Conservation (phyloP, 2,888 invertebrate species). For the Stenolophus ochropezus region DNA sequence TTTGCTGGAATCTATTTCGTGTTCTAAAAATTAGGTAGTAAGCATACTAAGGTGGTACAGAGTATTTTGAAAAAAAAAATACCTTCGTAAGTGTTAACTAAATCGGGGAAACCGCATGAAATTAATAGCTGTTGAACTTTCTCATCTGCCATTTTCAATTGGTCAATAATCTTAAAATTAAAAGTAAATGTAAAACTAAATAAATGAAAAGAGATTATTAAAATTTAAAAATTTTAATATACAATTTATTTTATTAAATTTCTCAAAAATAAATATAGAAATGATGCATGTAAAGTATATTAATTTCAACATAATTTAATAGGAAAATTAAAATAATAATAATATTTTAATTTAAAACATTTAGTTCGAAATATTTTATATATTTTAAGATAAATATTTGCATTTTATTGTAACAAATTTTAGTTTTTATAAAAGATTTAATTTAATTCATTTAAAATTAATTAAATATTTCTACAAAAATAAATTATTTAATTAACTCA, state of each 20-base stretch:
- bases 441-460: too few species aligned
- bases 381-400: too few species aligned
- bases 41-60: slow-evolving; percentile 5
- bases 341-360: neutral
- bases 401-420: too few species aligned
- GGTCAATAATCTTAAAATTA: neutral
- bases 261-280: too few species aligned
- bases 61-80: neutral
- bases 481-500: too few species aligned
- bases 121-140: neutral
- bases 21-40: neutral
- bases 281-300: too few species aligned
- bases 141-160: neutral
- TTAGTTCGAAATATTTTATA: neutral
- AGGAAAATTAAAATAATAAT: too few species aligned
- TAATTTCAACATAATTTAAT: too few species aligned
- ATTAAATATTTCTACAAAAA: too few species aligned
- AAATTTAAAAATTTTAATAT: neutral
- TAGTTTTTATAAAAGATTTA: too few species aligned
- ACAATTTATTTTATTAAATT: neutral
- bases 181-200: neutral
- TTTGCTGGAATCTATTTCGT: slow-evolving; percentile 1
- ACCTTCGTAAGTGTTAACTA: neutral
- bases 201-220: neutral
- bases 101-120: neutral